Percentiles rank a stretch among this genome's conserved stretches.
Evolutionary conservation across 2,888 invertebrate genomes (phyloP).

Genomic region (Sipha maydis): DNA sequence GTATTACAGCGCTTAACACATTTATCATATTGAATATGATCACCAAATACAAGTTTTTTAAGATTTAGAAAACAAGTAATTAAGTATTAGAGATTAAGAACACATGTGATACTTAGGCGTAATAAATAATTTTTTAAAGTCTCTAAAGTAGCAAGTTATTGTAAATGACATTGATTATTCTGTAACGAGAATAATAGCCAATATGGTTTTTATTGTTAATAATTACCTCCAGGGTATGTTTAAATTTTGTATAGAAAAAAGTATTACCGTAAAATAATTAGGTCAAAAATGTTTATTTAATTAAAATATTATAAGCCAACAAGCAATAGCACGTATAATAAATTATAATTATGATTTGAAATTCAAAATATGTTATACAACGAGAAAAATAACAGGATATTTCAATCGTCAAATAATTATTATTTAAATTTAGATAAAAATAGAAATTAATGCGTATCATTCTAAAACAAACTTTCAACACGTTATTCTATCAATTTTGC

Average conservation of each 20-base stretch:
- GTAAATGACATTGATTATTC: neutral
- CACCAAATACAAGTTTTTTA: conserved; percentile 1
- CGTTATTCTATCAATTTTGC: too few species aligned
- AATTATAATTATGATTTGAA: too few species aligned
- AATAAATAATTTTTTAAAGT: neutral
- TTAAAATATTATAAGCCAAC: conserved; percentile 9
- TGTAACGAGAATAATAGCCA: neutral
- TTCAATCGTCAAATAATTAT: too few species aligned
- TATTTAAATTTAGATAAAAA: too few species aligned
- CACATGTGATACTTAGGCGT: too few species aligned
- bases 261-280: conserved; percentile 18
- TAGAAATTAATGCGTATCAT: too few species aligned
- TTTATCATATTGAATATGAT: neutral
- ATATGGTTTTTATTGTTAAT: neutral
- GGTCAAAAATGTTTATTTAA: conserved; percentile 11
- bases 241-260: neutral
- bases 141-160: neutral
- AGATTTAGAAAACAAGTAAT: conserved; percentile 8
- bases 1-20: neutral
- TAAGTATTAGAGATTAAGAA: neutral
- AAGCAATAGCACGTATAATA: too few species aligned
- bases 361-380: too few species aligned
- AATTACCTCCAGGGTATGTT: neutral
- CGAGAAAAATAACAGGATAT: too few species aligned
- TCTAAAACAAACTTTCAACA: too few species aligned